Conservation (phyloP, 2,113 vertebrate species). For the Centropus bengalensis region DNA sequence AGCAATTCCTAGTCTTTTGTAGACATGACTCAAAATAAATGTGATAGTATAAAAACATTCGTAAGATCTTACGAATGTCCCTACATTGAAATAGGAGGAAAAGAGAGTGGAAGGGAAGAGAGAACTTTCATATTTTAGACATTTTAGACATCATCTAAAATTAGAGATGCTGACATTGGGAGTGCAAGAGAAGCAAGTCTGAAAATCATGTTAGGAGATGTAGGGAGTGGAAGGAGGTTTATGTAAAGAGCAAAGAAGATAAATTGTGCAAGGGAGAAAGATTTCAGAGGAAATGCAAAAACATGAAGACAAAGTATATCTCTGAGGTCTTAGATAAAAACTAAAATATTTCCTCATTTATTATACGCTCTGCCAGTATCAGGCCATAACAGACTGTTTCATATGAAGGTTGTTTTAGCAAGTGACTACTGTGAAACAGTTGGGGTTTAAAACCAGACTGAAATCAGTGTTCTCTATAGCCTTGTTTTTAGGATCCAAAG, state of each 20-base stretch:
- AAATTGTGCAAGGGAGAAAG: not conserved
- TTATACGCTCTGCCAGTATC: not conserved
- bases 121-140: not conserved
- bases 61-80: not conserved
- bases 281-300: not conserved
- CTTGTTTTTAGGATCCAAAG: constrained; percentile 63
- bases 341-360: not conserved
- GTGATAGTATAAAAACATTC: too few species aligned
- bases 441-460: constrained; percentile 5
- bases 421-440: not conserved
- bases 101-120: not conserved
- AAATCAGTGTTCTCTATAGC: constrained; percentile 58
- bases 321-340: not conserved
- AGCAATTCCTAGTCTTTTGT: not conserved
- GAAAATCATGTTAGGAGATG: not conserved
- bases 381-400: not conserved
- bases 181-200: not conserved
- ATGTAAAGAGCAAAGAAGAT: not conserved
- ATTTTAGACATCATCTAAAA: not conserved
- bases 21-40: not conserved
- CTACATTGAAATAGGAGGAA: not conserved
- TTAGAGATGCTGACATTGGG: fast-evolving
- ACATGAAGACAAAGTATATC: not conserved
- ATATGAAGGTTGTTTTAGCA: not conserved
- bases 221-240: not conserved